These are phyloP conservation scores for Idaea biselata DNA, from an alignment of 2,888 invertebrate species.

Conservation along the genomic window DNA sequence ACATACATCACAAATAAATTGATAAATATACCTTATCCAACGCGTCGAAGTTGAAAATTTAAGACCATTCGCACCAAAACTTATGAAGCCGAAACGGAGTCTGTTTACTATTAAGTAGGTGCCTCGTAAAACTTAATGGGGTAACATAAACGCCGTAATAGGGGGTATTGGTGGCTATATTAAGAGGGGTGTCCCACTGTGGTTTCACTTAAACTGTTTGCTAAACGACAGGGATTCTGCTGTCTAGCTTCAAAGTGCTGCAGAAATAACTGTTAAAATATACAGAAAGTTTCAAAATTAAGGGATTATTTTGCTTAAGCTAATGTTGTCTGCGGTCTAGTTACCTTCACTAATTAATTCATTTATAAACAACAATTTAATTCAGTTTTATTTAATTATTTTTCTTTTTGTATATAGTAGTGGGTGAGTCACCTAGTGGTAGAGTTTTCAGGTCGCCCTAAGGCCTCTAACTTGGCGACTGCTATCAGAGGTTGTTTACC, in stretches of 20 bases:
- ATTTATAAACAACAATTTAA: no score
- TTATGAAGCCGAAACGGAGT: constrained; percentile 15
- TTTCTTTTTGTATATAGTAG: no score
- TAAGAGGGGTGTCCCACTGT: constrained; percentile 36
- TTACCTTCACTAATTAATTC: constrained; percentile 3
- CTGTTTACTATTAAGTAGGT: constrained; percentile 27
- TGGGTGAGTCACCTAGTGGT: no score
- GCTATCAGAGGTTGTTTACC: no score
- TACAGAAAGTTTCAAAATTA: neutral
- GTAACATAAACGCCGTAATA: constrained; percentile 48
- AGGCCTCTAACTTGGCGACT: no score
- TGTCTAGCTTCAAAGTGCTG: constrained; percentile 14
- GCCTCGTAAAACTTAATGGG: constrained; percentile 49
- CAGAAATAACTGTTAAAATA: constrained; percentile 4
- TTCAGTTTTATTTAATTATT: no score
- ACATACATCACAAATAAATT: neutral
- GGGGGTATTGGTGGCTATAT: constrained; percentile 45
- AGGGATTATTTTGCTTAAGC: neutral
- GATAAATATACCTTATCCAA: neutral
- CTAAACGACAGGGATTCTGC: constrained; percentile 25
- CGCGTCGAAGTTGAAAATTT: neutral
- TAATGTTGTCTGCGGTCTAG: constrained; percentile 1
- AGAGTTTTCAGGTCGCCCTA: no score
- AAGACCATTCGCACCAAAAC: constrained; percentile 10
- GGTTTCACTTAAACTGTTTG: constrained; percentile 35